Evolutionary conservation across 2,113 vertebrate species (phyloP), one percentile per base, ranked within the genome.

Genomic region (Nycticorax nycticorax): DNA sequence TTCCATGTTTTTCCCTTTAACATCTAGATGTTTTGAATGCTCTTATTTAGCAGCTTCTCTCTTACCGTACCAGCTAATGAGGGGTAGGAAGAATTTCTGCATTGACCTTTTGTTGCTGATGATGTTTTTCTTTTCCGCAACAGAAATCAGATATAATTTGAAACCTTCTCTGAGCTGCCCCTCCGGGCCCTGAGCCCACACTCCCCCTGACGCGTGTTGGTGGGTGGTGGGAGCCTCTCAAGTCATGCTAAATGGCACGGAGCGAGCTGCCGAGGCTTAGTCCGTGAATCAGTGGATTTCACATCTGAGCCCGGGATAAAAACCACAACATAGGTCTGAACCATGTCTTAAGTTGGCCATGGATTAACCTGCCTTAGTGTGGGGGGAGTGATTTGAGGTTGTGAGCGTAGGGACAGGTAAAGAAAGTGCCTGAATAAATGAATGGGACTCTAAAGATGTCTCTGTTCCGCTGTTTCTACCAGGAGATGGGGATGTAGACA

Each of bases 41-140:
- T 88, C 0, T 37, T 67, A 52, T 88, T 92, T 64, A 89, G 43
- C 72, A 56, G 43, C 53, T 72, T 72, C 24, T 86, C 0, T 8
- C 55, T 74, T 68, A 27, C 6, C 0, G 0, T 37, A 27, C 21
- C 20, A 48, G 39, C 48, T 95, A 81, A 91, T 60, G 74, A 91
- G 62, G 24, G 14, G 20, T 52, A 53, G 48, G 43, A 89, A 55
- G 62, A 72, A 72, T 83, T 83, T 89, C 48, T 73, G 74, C 62
- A 8, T 10, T 85, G 92, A 81, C 94, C 80, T 95, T 85, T 89
- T 92, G 56, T 39, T 91, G 80, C n/a, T 92, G 76, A 8, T 89
- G 76, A 3, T 82, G 57, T 53, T 84, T 69, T 92, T 39, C 26
- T 89, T 77, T 84, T 59, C 66, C 7, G 9, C 53, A 66, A 8